A percentile compares a stretch with the other conserved stretches of the same genome.
Evolutionary conservation across 37 sponge, comb jelly and placozoan genomes (phyloP).

Genomic region (Aphrocallistes beatrix): DNA sequence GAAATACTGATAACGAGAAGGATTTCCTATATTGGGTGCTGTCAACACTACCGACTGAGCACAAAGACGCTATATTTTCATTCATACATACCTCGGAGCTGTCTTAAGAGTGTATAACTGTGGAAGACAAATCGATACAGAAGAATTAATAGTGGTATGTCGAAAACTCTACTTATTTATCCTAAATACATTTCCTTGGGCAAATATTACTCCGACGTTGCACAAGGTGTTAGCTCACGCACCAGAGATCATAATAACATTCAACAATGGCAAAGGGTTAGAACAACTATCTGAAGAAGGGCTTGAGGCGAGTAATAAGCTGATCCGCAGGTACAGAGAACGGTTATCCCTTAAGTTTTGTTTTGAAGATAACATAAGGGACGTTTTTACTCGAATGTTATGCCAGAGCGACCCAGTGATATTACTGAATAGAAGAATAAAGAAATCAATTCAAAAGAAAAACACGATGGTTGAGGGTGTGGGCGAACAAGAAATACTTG

Average conservation of each 20-base stretch:
- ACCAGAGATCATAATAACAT: background rate
- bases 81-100: background rate
- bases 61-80: background rate
- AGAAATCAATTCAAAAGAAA: background rate
- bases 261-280: background rate
- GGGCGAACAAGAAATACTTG: background rate
- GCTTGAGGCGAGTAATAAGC: background rate
- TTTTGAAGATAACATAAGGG: background rate
- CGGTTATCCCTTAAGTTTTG: background rate
- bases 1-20: background rate
- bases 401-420: background rate
- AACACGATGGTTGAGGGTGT: background rate
- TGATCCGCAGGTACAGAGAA: background rate
- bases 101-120: background rate
- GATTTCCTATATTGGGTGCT: background rate
- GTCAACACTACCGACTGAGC: background rate
- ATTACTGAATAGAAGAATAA: background rate
- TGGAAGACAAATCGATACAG: background rate
- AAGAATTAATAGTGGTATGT: background rate
- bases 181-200: background rate
- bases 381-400: background rate
- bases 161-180: background rate
- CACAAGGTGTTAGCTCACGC: background rate
- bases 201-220: background rate
- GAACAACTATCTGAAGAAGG: background rate